These are phyloP conservation scores for Australoheros facetus DNA, from an alignment of 2,797 vertebrate species.

Conservation along the genomic window DNA sequence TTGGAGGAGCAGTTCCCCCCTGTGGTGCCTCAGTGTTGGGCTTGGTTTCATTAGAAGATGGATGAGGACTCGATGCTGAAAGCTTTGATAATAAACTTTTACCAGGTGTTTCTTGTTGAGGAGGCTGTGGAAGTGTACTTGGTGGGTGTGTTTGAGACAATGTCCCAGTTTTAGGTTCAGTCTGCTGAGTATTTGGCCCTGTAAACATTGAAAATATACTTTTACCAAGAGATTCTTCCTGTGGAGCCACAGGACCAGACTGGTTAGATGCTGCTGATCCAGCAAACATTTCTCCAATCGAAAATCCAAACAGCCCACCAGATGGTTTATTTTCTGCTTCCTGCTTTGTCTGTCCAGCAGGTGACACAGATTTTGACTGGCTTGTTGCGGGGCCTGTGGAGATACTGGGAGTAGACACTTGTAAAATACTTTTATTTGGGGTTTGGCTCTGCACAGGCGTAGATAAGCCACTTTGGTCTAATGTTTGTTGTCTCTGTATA, in stretches of 20 bases:
- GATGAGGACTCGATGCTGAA: slow-evolving; percentile 63
- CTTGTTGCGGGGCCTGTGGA: slow-evolving; percentile 35
- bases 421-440: slow-evolving; percentile 64
- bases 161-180: slow-evolving; percentile 49
- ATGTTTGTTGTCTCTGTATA: slow-evolving; percentile 73
- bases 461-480: slow-evolving; percentile 54
- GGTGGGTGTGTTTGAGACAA: slow-evolving; percentile 37
- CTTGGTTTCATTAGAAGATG: slow-evolving; percentile 51
- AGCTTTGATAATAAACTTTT: slow-evolving; percentile 87
- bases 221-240: slow-evolving; percentile 71
- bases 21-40: slow-evolving; percentile 43
- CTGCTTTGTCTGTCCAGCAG: slow-evolving; percentile 66
- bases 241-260: slow-evolving; percentile 47
- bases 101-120: slow-evolving; percentile 70
- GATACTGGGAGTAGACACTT: slow-evolving; percentile 52
- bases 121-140: slow-evolving; percentile 50
- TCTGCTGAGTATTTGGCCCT: slow-evolving; percentile 56
- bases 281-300: slow-evolving; percentile 82
- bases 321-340: slow-evolving; percentile 74
- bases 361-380: slow-evolving; percentile 56
- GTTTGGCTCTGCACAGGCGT: slow-evolving; percentile 40
- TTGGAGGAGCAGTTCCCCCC: slow-evolving; percentile 61
- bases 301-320: slow-evolving; percentile 82
- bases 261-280: slow-evolving; percentile 67
- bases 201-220: slow-evolving; percentile 73